A percentile compares a stretch with the other conserved stretches of the same genome.
Conservation (phyloP, 2,113 vertebrate species). For the Epinephelus lanceolatus region DNA sequence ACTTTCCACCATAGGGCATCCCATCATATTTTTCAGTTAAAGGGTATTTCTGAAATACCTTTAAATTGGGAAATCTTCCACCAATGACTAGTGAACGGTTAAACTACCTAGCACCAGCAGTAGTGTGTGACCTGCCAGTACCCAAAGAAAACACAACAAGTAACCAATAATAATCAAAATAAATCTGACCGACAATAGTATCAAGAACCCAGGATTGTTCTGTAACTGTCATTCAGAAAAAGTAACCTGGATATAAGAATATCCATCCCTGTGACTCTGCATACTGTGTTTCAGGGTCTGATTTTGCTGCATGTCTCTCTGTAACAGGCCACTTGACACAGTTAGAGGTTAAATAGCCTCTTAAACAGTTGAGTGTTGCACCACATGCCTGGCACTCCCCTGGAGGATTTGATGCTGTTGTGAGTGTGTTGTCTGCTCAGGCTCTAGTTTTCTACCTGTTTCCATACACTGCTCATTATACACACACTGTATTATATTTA, state of each 20-base stretch:
- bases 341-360: conserved; percentile 78
- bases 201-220: too few relatives aligned
- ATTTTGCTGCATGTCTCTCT: conserved; percentile 55
- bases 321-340: conserved; percentile 64
- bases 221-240: not conserved
- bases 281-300: conserved; percentile 3
- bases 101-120: not conserved
- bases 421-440: conserved; percentile 54
- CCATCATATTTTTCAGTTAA: not conserved
- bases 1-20: too few relatives aligned
- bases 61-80: not conserved
- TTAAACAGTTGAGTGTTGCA: conserved; percentile 69
- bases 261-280: not conserved
- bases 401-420: conserved; percentile 45
- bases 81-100: not conserved
- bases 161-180: not conserved
- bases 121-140: not conserved
- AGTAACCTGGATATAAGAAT: not conserved
- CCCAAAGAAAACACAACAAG: not conserved
- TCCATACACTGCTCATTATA: conserved; percentile 56
- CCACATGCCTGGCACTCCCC: conserved; percentile 51
- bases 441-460: conserved; percentile 22
- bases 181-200: not conserved
- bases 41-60: not conserved
- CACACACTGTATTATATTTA: conserved; percentile 53